Evolutionary conservation across 1,140 invertebrate genomes (phyloP), one percentile per base, ranked within the genome.

Genomic region (Camponotus pennsylvanicus): DNA sequence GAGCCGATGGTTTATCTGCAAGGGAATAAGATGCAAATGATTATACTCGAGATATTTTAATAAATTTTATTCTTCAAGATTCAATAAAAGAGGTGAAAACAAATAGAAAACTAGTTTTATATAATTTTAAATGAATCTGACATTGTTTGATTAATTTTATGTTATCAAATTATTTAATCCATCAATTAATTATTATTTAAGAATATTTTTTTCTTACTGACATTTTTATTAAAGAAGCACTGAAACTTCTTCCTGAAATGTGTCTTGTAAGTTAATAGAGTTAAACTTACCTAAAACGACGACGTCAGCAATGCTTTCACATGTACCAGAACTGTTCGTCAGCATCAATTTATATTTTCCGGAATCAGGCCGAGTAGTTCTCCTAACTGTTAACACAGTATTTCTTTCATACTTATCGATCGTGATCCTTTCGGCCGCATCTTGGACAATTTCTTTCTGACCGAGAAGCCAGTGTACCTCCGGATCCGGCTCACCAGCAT

Each of bases 401-500:
- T 99, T 99, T 67, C 96, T 96, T 91, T 99, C 98, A 88, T 98
- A 98, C 94, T 98, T 98, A 87, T 99, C 98, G 86, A 99, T 97
- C 42, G 97, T 98, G 59, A 98, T 96, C 91, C 97, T 96, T 88
- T 96, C 96, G 70, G 96, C 96, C 52, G 95, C 86, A 91, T 97
- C 97, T 87, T 97, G 96, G 49, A 96, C 95, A 1, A 98, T 94
- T 95, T 98, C 97, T 91, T 98, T 97, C 73, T 97, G 96, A 42
- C 97, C 96, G 8, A 97, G 94, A 76, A 95, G 96, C 99, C 99
- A 99, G 83, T 96, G 97, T 18, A 98, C 98, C 92, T 98, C 97
- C 15, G 99, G 99, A 94, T 99, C 98, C 2, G 99, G 99, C 95
- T 99, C 98, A 93, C 98, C 98, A 78, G 97, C 98, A 91, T 98